Evolutionary conservation across 37 sponge, comb jelly and placozoan genomes (phyloP).

Genomic region (Hormiphora californensis): DNA sequence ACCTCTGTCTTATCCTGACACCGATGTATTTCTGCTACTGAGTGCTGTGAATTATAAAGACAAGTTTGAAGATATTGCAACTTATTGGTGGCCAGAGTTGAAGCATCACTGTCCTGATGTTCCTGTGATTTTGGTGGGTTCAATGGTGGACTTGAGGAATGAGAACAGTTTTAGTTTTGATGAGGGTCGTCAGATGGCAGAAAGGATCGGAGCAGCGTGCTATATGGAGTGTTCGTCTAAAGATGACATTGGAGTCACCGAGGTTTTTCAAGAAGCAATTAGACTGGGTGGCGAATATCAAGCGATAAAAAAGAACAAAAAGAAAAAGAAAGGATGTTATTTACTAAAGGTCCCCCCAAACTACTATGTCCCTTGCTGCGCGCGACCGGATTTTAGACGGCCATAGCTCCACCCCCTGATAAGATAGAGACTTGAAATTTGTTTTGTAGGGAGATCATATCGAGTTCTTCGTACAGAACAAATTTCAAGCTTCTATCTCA

Average conservation of each 20-base stretch:
- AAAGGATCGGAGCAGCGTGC: neutral
- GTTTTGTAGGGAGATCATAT: too few species aligned
- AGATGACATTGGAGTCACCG: neutral
- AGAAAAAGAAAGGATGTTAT: too few species aligned
- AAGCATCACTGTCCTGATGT: neutral
- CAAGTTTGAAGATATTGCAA: neutral
- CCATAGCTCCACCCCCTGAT: too few species aligned
- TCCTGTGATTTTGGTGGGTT: neutral
- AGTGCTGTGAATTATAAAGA: neutral
- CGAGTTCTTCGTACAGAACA: too few species aligned
- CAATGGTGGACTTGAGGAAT: neutral
- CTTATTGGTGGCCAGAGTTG: neutral
- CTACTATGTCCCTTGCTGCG: too few species aligned
- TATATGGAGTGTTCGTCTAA: neutral
- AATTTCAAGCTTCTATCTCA: too few species aligned
- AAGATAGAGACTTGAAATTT: too few species aligned
- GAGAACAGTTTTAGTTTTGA: neutral
- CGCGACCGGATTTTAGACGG: too few species aligned
- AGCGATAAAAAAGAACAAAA: too few species aligned
- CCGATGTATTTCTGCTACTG: neutral
- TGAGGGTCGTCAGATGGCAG: neutral
- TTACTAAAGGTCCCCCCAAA: too few species aligned
- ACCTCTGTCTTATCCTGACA: conserved; percentile 19
- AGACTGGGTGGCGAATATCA: too few species aligned
- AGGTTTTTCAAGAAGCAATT: neutral